Evolutionary conservation across 2,888 invertebrate species (phyloP), one percentile per base, ranked within the genome.

Genomic region (Minunthozetes semirufus): DNA sequence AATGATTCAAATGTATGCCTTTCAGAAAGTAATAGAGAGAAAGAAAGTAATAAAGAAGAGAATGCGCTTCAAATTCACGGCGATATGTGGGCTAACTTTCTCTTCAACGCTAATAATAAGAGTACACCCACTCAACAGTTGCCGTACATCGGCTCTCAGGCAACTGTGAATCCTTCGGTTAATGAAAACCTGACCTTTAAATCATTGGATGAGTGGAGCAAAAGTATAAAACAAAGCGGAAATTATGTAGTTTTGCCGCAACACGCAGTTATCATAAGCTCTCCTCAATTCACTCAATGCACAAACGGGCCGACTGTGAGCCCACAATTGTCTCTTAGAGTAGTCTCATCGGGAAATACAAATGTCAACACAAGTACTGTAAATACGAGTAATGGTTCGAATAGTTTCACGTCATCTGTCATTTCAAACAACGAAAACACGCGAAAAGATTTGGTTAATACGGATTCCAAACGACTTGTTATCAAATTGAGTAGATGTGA

Each of bases 201-300:
- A n/a, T 75, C 75, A n/a, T 71, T 75, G 25, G 42, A 56, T 15
- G 75, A 75, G 27, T 75, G 75, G 75, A 75, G 72, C 63, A 29
- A 75, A 71, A 53, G 38, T 42, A 72, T 75, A 6, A 38, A 66
- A 48, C 38, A 71, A 27, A 53, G 29, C 17, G 75, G 75, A 15
- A 53, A 72, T 42, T n/a, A 25, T 5, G 29, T 72, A 27, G 71
- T 66, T 27, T 61, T 72, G 59, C 75, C 75, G 1, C 61, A 75
- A 46, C 11, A 75, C 19, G 29, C 75, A 13, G 75, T 72, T n/a
- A 46, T 73, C 9, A 46, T 56, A 8, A 38, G 9, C 22, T 46
- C 66, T 4, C n/a, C 33, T 25, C 17, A 33, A 38, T 33, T 66
- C 19, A n/a, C 38, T 66, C 33, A 66, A 8, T 29, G 33, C 63